Conservation (phyloP, 2,888 invertebrate genomes). For the Nyleta sp. region DNA sequence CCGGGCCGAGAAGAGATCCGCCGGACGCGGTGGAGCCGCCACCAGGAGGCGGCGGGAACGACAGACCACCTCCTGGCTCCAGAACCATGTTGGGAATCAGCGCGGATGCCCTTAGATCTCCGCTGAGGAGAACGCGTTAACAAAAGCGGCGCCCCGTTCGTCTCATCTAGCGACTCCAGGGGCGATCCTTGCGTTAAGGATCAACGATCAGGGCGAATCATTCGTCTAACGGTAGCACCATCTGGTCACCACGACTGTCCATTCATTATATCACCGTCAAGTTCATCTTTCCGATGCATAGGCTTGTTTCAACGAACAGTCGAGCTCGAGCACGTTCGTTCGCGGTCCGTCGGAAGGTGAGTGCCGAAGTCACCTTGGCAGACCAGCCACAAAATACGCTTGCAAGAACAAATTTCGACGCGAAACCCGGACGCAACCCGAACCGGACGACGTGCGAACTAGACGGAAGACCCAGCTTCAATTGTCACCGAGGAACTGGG, state of each 20-base stretch:
- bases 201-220: slow-evolving; percentile 17
- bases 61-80: slow-evolving; percentile 81
- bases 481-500: too few relatives aligned
- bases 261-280: too few relatives aligned
- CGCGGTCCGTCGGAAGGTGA: slow-evolving; percentile 46
- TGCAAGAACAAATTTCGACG: background rate
- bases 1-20: slow-evolving; percentile 77
- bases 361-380: background rate
- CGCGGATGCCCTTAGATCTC: slow-evolving; percentile 68
- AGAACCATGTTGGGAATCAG: slow-evolving; percentile 82
- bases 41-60: slow-evolving; percentile 81
- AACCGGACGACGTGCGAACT: too few relatives aligned
- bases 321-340: slow-evolving; percentile 3
- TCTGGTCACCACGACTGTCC: background rate
- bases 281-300: too few relatives aligned
- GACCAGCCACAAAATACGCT: background rate
- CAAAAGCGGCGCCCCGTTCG: slow-evolving; percentile 1
- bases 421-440: background rate
- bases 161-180: slow-evolving; percentile 32
- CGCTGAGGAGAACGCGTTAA: slow-evolving; percentile 46
- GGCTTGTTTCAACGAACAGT: too few relatives aligned
- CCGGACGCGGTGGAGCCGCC: slow-evolving; percentile 75
- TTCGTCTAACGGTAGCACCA: background rate
- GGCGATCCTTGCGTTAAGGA: slow-evolving; percentile 29
- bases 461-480: too few relatives aligned